Evolutionary conservation across 1,140 invertebrate species (phyloP), one percentile per base, ranked within the genome.

Genomic region (Drosophila nigromelanica): DNA sequence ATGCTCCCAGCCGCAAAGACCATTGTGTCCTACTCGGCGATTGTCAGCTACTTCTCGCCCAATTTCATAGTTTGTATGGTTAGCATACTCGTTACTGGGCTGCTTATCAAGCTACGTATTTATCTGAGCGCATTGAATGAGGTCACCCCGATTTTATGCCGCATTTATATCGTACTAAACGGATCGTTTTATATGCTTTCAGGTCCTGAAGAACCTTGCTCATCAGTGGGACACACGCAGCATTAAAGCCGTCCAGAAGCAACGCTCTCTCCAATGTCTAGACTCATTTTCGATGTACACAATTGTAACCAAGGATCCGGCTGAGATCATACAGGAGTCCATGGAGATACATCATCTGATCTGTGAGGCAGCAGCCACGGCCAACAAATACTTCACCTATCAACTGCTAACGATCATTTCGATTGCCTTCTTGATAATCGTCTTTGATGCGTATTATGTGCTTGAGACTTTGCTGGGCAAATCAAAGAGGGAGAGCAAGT

Each of bases 291-390:
- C 90, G 5, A 91, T 91, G 90, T 91, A 91, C 68, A 91, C 90
- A 1, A 90, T 91, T 15, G 90, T 91, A 0, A 90, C 87, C 14
- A 91, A 91, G 39, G 77, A 91, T 72, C 90, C 90, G 0, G 73
- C 76, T 8, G 90, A 91, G 24, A 91, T 91, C 2, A 91, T 91
- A n/a, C 90, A 91, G n/a, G 90, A 91, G 45, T 91, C 90, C n/a
- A 91, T 91, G 90, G 90, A 91, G 60, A 92, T 92, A 54, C 91
- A 92, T 76, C 80, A 90, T n/a, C 12, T 92, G 39, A 90, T 92
- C 8, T 92, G 91, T 47, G 91, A 92, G 48, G 90, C 91, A 40
- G 91, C 91, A 2, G 83, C 87, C 6, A 91, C 90, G 35, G 90
- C 91, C 1, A 92, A 92, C 76, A 91, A 92, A 68, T 92, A 91